Base-by-base conservation (phyloP, 2,888 invertebrate genomes). In the Acleris sparsana region DNA sequence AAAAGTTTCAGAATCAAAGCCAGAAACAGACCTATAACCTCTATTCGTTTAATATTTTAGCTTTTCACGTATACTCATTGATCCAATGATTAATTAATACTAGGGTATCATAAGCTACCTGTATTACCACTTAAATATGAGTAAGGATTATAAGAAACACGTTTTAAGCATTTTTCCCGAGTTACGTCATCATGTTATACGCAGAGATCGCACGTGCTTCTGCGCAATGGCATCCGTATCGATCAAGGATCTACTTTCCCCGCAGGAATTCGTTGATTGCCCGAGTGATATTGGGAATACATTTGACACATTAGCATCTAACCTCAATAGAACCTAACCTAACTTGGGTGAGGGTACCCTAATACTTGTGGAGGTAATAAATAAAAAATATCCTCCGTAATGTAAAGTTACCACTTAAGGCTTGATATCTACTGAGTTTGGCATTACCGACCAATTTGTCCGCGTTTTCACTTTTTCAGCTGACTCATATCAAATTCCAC, bases 161-260 rank as follows among this genome's bases (percentile, higher is more conserved):
- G 20, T 39, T 13, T 18, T 29, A 9, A 33, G 9, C 9, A 9
- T 33, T 33, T 53, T 18, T 39, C 18, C 53, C 11, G 33, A 53
- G 29, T 58, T 60, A 51, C 60, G 43, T 65, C 55, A 60, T 33
- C 17, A 13, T 17, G 48, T 48, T 60, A 61, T 43, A 46, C 39
- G 20, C 39, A 29, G 29, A 18, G 18, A n/a, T 25, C 64, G 43
- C 49, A 46, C 64, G 43, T 43, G 33, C 33, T n/a, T 9, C 56
- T 44, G 16, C 52, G 57, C 49, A 52, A 20, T n/a, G 18, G 52
- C 55, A 60, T 44, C 33, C 5, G 25, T 51, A 67, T 60, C 62
- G 44, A 25, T 58, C 53, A 69, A 66, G 69, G 65, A 66, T 69
- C 69, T 25, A 58, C 69, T 69, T 69, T 69, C 69, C 62, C 69